Evolutionary conservation across 2,888 invertebrate genomes (phyloP), one percentile per base, ranked within the genome.

Genomic region (Ligdia adustata): DNA sequence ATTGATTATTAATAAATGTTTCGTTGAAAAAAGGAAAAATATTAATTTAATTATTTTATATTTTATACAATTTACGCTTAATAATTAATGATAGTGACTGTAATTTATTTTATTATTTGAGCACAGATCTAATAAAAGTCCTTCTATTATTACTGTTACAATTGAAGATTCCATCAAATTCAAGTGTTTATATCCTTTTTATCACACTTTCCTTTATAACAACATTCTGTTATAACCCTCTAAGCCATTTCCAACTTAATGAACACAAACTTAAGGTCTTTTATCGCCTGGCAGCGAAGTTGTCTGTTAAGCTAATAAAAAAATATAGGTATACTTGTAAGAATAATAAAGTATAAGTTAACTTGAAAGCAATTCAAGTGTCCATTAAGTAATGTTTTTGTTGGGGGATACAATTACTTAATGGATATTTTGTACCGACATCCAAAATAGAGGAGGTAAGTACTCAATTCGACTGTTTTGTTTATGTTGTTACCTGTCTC

Each of bases 331-430:
- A 5, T 16, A 16, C 5, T 16, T 16, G 3, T 16, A 16, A 3
- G 12, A 1, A 9, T 12, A 22, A 33, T 12, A 16, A 33, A 33
- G 3, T 16, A 18, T 35, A 49, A 35, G 39, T 39, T 28, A 13
- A 28, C n/a, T 35, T 44, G 44, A 37, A 40, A 50, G 44, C 41
- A 41, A 37, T 37, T 45, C 26, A 32, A 41, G 37, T 9, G 13
- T 45, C 50, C 45, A 50, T 50, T 50, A n/a, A 50, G 45, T 37
- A 45, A 28, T 50, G 41, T 50, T 50, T 26, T 50, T 41, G 32
- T 37, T 45, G 12, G 44, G 44, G 50, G 50, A 24, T 20, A 42
- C 34, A 35, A 45, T 29, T 9, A 40, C n/a, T 34, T 37, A 26
- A 38, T 44, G 37, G 44, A 24, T 2, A 28, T 18, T 18, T n/a